These are phyloP conservation scores for Andrena bicolor DNA, from an alignment of 2,888 invertebrate genomes.

Conservation along the genomic window DNA sequence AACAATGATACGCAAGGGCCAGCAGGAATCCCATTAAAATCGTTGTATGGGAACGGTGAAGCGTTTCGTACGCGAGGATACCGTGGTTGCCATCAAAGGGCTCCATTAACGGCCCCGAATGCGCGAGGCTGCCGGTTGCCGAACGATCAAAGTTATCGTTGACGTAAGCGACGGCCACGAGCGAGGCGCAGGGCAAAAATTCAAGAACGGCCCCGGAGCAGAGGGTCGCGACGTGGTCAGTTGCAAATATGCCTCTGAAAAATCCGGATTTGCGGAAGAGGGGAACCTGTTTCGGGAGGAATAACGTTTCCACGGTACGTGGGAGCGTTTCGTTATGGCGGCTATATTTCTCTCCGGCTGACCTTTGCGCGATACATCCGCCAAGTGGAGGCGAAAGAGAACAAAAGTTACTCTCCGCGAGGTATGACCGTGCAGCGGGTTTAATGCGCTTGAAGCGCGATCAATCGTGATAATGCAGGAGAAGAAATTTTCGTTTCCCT, in stretches of 20 bases:
- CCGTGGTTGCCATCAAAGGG: background rate
- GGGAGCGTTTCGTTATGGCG: slow-evolving; percentile 47
- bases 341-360: slow-evolving; percentile 4
- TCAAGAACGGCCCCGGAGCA: background rate
- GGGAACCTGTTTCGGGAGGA: slow-evolving; percentile 32
- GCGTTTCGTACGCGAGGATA: background rate
- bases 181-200: background rate
- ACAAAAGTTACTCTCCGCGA: background rate
- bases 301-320: slow-evolving; percentile 48
- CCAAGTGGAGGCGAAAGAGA: background rate
- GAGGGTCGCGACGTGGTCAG: slow-evolving; percentile 20
- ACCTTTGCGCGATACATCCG: background rate
- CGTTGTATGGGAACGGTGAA: background rate
- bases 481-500: background rate
- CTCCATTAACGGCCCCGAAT: background rate
- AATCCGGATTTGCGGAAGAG: slow-evolving; percentile 23
- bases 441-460: background rate
- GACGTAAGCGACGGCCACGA: background rate
- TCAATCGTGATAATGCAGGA: background rate
- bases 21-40: background rate
- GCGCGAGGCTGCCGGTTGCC: background rate
- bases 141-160: background rate
- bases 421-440: background rate
- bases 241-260: slow-evolving; percentile 21
- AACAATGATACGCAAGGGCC: background rate